phyloP scores from a whole-genome alignment of 2,113 vertebrate genomes.

The Alligator mississippiensis region DNA sequence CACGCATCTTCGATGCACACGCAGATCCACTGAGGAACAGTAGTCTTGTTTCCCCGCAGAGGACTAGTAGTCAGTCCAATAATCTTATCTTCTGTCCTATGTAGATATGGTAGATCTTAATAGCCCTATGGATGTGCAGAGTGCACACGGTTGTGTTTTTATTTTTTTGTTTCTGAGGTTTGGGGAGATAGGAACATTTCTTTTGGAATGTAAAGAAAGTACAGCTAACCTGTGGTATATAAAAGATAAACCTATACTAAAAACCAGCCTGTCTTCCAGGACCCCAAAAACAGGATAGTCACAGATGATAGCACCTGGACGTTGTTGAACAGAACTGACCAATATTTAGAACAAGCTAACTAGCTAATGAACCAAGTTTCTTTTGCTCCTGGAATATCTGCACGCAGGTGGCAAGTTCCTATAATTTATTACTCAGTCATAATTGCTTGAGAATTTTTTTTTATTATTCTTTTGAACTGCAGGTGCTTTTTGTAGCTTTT shows the following conservation, averaged over 20 bases:
- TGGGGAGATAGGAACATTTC: conserved; percentile 32
- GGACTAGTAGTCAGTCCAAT: conserved; percentile 83
- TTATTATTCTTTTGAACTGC: neutral
- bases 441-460: neutral
- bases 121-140: conserved; percentile 79
- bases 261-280: neutral
- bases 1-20: conserved; percentile 78
- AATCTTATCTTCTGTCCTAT: conserved; percentile 85
- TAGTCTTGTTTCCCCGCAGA: conserved; percentile 80
- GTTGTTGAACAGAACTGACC: conserved; percentile 29
- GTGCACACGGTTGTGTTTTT: conserved; percentile 57
- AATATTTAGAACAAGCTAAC: neutral
- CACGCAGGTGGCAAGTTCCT: conserved; percentile 1
- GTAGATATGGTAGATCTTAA: conserved; percentile 83
- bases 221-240: conserved; percentile 23
- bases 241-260: conserved; percentile 35
- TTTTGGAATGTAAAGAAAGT: neutral
- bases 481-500: neutral
- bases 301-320: neutral
- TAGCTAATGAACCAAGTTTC: neutral
- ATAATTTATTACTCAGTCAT: neutral
- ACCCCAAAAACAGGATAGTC: neutral
- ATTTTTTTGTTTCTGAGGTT: conserved; percentile 49
- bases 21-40: conserved; percentile 80
- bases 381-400: neutral